Base-by-base conservation (phyloP, 1,140 invertebrate genomes). In the Ceratosolen solmsi region DNA sequence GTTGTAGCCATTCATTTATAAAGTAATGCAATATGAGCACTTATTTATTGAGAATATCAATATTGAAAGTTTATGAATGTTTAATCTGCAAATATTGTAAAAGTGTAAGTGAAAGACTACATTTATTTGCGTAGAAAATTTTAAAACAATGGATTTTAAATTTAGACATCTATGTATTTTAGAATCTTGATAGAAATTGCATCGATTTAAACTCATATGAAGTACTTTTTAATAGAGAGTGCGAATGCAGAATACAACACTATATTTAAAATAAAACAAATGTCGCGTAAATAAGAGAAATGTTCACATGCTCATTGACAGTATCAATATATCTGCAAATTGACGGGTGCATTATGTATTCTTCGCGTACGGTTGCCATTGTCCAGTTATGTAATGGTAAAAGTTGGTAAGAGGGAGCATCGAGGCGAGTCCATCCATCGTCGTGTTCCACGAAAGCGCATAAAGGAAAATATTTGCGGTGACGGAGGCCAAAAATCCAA, bases 391-490 rank as follows among this genome's bases (percentile, higher is more conserved):
- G 22, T 68, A 49, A 49, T 71, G 2, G 27, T 3, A 71, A 71
- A 71, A 0, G 1, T 49, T 9, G 25, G 70, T 27, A 49, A 49
- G 17, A 27, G 38, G n/a, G 8, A 3, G 20, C 27, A 70, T 41
- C 49, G 20, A 71, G 49, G 27, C 70, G 38, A 49, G 38, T 30
- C 70, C 27, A 49, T 71, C n/a, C n/a, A n/a, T n/a, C n/a, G n/a
- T n/a, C n/a, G n/a, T n/a, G 49, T 0, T 3, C 9, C 0, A 17
- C 0, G 8, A 38, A 68, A 30, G 0, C 36, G 20, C n/a, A 17
- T 38, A 51, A 27, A 72, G 41, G n/a, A 7, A 76, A 65, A 76
- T 76, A 30, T 76, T 76, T 15, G 41, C 33, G 36, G 54, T 4
- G 17, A 49, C 8, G 5, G 38, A 60, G n/a, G 22, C 4, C 8